Evolutionary conservation across 2,113 vertebrate species (phyloP).

Genomic region (Columba janthina): DNA sequence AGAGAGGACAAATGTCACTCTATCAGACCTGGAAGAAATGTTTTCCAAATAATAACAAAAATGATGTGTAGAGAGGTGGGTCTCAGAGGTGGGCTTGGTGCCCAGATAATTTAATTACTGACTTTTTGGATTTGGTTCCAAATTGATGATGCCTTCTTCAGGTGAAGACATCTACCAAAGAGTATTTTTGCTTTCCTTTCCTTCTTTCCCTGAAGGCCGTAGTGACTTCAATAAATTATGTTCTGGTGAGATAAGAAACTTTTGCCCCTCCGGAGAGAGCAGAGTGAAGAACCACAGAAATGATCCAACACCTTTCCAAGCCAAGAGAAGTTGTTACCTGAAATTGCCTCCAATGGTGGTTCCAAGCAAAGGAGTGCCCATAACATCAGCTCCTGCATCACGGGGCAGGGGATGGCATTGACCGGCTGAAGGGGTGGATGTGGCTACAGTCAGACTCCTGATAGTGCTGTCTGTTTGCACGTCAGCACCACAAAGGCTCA

Average conservation of each 20-base stretch:
- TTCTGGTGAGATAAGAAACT: not conserved
- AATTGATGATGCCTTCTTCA: not conserved
- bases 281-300: not conserved
- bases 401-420: not conserved
- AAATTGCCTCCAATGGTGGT: not conserved
- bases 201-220: not conserved
- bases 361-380: not conserved
- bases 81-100: not conserved
- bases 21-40: not conserved
- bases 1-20: not conserved
- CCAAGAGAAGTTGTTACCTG: not conserved
- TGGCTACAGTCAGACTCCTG: not conserved
- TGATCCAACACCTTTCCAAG: not conserved
- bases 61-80: not conserved
- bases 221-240: not conserved
- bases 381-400: not conserved
- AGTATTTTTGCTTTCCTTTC: not conserved
- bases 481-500: not conserved
- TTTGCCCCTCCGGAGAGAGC: not conserved
- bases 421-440: not conserved
- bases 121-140: not conserved
- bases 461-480: not conserved
- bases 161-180: not conserved
- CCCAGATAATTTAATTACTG: not conserved
- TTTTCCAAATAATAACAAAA: not conserved